Percentiles rank a stretch among this genome's conserved stretches.
These are phyloP conservation scores for Neoseiulus cucumeris DNA, from an alignment of 1,140 invertebrate genomes.

Conservation along the genomic window DNA sequence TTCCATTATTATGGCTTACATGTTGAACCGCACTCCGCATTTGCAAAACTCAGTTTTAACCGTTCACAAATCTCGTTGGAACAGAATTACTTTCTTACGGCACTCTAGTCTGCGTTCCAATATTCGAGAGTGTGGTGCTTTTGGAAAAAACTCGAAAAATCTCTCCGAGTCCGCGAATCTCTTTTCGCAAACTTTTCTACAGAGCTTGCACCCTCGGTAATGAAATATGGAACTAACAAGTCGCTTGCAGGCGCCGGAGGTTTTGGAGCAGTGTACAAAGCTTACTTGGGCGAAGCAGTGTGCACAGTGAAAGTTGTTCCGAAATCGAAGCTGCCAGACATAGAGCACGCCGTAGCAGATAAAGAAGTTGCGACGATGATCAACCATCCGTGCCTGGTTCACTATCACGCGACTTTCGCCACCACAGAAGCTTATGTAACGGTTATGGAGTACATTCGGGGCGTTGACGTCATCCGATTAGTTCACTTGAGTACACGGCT, in stretches of 20 bases:
- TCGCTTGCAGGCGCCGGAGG: not conserved
- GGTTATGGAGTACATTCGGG: constrained; percentile 1
- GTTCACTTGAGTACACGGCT: not conserved
- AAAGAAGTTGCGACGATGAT: constrained; percentile 2
- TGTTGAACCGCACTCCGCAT: too few relatives aligned
- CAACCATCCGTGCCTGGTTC: constrained; percentile 8
- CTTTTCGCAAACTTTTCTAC: too few relatives aligned
- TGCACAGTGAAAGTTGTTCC: not conserved
- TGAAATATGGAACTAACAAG: too few relatives aligned
- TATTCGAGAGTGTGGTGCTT: too few relatives aligned
- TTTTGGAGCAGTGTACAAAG: constrained; percentile 1
- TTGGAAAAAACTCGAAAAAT: too few relatives aligned
- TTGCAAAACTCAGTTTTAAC: too few relatives aligned
- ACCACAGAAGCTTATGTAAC: not conserved
- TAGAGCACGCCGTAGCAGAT: not conserved
- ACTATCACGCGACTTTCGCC: constrained; percentile 6
- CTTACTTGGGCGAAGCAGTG: not conserved
- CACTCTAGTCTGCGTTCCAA: too few relatives aligned
- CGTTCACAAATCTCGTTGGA: too few relatives aligned
- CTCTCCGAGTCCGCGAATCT: too few relatives aligned
- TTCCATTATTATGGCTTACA: too few relatives aligned
- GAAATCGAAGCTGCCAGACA: not conserved
- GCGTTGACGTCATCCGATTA: constrained; percentile 1
- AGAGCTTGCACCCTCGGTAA: too few relatives aligned
- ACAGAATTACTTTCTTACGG: too few relatives aligned